Percentiles rank a stretch among this genome's conserved stretches.
These are phyloP conservation scores for Nyctibius grandis DNA, from an alignment of 2,797 vertebrate species.

Conservation along the genomic window DNA sequence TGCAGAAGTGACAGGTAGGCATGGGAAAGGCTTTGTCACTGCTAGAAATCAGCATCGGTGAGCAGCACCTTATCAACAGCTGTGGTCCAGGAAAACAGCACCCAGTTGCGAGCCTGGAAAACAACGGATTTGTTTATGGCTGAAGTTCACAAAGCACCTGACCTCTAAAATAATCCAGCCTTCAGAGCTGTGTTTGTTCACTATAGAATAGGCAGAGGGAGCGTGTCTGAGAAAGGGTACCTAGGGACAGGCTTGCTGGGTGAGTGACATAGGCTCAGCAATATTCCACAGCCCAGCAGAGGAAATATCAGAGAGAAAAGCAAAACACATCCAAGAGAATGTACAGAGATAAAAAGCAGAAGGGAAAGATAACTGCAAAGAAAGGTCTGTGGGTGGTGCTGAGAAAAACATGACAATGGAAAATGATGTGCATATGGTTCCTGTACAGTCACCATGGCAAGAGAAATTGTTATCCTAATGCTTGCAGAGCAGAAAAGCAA, in stretches of 20 bases:
- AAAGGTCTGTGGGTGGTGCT: background rate
- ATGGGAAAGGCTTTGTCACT: background rate
- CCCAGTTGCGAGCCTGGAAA: background rate
- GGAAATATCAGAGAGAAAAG: background rate
- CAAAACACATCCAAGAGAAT: background rate
- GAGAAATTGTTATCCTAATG: background rate
- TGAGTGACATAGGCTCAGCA: background rate
- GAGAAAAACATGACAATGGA: background rate
- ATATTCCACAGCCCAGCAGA: background rate
- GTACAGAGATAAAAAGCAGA: background rate
- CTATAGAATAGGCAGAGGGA: background rate
- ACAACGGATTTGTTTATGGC: background rate
- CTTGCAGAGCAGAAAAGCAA: background rate
- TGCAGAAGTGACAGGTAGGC: background rate
- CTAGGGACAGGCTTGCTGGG: background rate
- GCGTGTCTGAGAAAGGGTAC: background rate
- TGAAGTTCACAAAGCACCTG: background rate
- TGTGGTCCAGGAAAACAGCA: background rate
- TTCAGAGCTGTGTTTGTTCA: background rate
- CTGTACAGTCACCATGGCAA: background rate
- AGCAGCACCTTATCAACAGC: background rate
- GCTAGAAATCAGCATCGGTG: background rate
- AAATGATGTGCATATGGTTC: background rate
- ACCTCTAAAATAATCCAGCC: background rate
- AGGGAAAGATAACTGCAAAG: background rate